Conservation (phyloP, 2,888 invertebrate species). For the Oeneis ivallda region DNA sequence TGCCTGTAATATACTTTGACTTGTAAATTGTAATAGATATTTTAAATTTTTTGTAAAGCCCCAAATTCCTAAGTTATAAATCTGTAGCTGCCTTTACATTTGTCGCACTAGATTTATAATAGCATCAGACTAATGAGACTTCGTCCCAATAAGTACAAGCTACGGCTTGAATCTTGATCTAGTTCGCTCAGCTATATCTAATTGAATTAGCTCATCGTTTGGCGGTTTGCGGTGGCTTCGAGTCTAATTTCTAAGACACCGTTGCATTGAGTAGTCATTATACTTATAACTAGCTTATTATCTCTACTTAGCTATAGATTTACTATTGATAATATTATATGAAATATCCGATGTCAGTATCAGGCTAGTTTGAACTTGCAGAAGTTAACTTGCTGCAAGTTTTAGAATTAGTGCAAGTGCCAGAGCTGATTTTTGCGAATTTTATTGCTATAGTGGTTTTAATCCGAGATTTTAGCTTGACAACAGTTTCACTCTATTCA, state of each 20-base stretch:
- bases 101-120: conserved; percentile 12
- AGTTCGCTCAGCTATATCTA: conserved; percentile 19
- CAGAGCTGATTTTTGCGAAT: no score
- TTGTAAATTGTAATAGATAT: no score
- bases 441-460: neutral
- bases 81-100: conserved; percentile 1
- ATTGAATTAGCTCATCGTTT: conserved; percentile 22
- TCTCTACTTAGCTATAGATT: no score
- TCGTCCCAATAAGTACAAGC: conserved; percentile 15
- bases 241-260: neutral
- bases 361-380: no score
- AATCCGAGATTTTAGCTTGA: neutral
- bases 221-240: neutral
- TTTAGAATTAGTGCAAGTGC: no score
- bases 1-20: no score
- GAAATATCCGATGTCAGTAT: no score
- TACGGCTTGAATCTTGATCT: neutral
- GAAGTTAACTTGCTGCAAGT: no score
- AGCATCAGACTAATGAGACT: conserved; percentile 39
- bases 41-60: neutral
- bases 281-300: neutral
- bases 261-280: neutral
- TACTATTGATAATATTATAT: no score
- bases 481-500: neutral
- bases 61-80: neutral